phyloP scores from a whole-genome alignment of 2,113 vertebrate genomes.

The mouse (Mus musculus) region DNA sequence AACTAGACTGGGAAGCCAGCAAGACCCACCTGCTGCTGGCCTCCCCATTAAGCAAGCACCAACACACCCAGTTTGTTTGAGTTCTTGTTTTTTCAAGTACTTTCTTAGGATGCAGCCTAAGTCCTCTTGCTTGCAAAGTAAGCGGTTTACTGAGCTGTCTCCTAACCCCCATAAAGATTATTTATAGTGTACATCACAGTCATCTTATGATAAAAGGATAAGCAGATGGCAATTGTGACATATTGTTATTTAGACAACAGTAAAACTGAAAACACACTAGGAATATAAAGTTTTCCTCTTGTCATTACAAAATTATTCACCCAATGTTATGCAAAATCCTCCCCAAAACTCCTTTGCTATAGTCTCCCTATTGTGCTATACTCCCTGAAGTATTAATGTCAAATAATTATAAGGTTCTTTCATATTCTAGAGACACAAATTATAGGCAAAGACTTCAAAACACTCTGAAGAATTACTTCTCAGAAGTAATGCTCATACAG shows the following conservation, averaged over 20 bases:
- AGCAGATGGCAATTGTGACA: conserved; percentile 2
- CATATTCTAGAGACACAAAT: conserved; percentile 66
- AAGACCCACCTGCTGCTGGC: background rate
- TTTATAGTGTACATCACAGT: conserved; percentile 14
- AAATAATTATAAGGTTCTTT: conserved; percentile 77
- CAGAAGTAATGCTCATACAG: conserved; percentile 1
- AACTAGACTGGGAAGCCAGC: background rate
- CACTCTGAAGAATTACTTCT: conserved; percentile 50
- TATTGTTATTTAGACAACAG: conserved; percentile 37
- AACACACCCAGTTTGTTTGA: background rate
- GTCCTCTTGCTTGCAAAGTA: background rate
- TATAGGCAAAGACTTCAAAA: conserved; percentile 75
- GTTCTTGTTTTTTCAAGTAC: background rate
- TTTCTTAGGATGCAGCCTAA: background rate
- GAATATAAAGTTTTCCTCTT: conserved; percentile 61
- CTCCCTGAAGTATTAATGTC: conserved; percentile 72
- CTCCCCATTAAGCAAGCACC: background rate
- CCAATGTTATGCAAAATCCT: conserved; percentile 58
- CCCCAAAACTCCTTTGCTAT: background rate
- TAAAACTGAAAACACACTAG: conserved; percentile 42
- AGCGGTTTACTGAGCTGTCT: background rate
- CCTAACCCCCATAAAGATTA: background rate
- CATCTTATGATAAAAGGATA: conserved; percentile 24
- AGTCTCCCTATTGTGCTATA: conserved; percentile 56
- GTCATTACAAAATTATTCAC: conserved; percentile 60